Percentiles rank a stretch among this genome's conserved stretches.
Conservation (phyloP, 2,888 invertebrate genomes). For the Nasonia oneida region DNA sequence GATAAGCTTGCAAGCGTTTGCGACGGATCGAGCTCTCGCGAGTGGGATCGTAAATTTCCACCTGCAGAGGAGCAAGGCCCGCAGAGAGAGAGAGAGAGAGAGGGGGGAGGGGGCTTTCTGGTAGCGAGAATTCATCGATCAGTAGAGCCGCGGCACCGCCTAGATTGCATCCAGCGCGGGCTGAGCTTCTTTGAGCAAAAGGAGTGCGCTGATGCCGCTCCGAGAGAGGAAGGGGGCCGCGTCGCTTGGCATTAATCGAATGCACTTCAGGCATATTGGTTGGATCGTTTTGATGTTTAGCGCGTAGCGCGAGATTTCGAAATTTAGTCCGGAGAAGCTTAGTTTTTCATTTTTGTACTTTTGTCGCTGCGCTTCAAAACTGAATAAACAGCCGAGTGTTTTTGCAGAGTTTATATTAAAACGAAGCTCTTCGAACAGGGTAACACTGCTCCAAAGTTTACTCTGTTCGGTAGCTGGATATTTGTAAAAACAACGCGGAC, state of each 20-base stretch:
- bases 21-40: background rate
- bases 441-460: too few relatives aligned
- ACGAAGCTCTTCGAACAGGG: too few relatives aligned
- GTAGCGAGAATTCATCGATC: slow-evolving; percentile 41
- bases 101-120: background rate
- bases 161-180: slow-evolving; percentile 32
- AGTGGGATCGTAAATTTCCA: slow-evolving; percentile 36
- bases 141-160: background rate
- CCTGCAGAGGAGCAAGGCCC: background rate
- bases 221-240: background rate
- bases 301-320: background rate
- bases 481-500: too few relatives aligned
- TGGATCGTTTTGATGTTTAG: slow-evolving; percentile 12
- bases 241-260: slow-evolving; percentile 30
- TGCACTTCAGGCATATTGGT: slow-evolving; percentile 21
- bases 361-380: too few relatives aligned
- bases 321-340: background rate
- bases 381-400: too few relatives aligned
- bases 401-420: too few relatives aligned
- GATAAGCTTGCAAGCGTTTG: slow-evolving; percentile 36
- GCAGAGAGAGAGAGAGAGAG: background rate
- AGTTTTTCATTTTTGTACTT: background rate
- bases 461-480: too few relatives aligned
- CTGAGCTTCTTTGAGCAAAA: slow-evolving; percentile 18
- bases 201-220: background rate